phyloP scores from a whole-genome alignment of 2,113 vertebrate genomes.

The Nanorana parkeri region DNA sequence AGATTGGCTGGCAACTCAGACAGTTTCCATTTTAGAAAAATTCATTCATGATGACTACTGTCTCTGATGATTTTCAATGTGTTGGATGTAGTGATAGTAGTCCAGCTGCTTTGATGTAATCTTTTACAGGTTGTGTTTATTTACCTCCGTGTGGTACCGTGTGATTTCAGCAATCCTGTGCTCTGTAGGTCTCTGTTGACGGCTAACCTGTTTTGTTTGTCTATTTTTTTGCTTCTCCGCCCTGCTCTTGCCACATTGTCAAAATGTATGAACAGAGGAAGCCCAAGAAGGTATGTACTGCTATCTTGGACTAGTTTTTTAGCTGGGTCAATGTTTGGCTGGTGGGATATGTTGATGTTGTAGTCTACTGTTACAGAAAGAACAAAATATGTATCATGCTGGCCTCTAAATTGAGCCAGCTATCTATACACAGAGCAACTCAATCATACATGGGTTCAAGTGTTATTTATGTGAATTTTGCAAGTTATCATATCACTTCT shows the following conservation, averaged over 20 bases:
- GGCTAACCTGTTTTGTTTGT: conserved; percentile 48
- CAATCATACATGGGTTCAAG: too few species aligned
- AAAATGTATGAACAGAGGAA: conserved; percentile 36
- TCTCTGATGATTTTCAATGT: neutral
- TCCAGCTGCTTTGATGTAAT: neutral
- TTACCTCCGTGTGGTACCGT: neutral
- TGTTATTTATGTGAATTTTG: too few species aligned
- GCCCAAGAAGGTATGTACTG: conserved; percentile 46
- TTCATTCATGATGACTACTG: too few species aligned
- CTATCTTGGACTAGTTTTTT: neutral
- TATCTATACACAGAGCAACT: neutral
- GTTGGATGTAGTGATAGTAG: neutral
- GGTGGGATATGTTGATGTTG: neutral
- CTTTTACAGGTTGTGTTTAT: neutral
- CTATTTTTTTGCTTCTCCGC: conserved; percentile 33
- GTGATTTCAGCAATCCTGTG: neutral
- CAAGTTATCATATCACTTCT: too few species aligned
- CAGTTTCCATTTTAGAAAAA: too few species aligned
- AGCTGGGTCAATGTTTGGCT: neutral
- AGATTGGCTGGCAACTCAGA: too few species aligned
- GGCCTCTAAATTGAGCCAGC: neutral
- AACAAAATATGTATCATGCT: neutral
- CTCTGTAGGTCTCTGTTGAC: neutral
- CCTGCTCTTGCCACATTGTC: neutral
- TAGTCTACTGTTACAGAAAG: neutral